Base-by-base conservation (phyloP, 2,797 vertebrate species). In the Avahi laniger region DNA sequence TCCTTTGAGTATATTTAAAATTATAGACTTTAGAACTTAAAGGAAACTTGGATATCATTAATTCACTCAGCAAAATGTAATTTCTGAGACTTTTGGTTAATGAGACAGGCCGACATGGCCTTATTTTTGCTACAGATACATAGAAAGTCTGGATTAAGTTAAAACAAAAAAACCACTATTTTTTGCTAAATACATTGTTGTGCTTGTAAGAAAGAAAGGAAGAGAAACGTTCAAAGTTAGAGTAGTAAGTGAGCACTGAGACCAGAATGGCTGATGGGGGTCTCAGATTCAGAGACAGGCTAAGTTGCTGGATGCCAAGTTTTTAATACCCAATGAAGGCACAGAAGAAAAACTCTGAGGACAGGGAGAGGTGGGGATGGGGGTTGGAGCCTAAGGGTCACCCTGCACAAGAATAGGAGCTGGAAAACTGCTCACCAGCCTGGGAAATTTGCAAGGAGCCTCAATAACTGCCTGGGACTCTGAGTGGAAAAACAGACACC, bases 61-160 rank as follows among this genome's bases (percentile, higher is more conserved):
- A 59, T 69, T 88, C 43, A 50, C 38, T 91, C 30, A 85, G 72
- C 38, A 48, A 70, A 78, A 97, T 46, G 18, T 93, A 52, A 89
- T 79, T 65, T 93, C 70, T 96, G 50, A 88, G 61, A 73, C 10
- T 90, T 95, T 65, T 76, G 69, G 20, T 88, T 94, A 91, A 93
- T 72, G 46, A 94, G 41, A 93, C 43, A 63, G 13, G 80, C 30
- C 65, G 41, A 91, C 2, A 2, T 50, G 70, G 35, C 11, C 33
- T 93, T 73, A 4, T 85, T 91, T 89, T 26, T 92, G 48, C 28
- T 59, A 76, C 26, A 91, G 24, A 92, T 28, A 85, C 82, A 83
- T 13, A 65, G 38, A 89, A 33, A 92, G 63, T 80, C 41, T 93
- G 30, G 54, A 83, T 69, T 95, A 82, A 90, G 52, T 57, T 57